Conservation (phyloP, 2,888 invertebrate species). For the Baronia brevicornis region DNA sequence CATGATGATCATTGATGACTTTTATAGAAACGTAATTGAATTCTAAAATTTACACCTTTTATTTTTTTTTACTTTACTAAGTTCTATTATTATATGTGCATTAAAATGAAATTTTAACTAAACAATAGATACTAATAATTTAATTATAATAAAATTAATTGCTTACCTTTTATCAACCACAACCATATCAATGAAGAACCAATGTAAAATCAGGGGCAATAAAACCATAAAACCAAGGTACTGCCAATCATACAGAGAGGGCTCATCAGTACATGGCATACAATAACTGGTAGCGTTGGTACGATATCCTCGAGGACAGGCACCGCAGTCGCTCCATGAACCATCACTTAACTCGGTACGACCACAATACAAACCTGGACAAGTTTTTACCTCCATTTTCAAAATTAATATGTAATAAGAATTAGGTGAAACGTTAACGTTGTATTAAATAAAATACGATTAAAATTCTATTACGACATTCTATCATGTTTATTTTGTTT, state of each 20-base stretch:
- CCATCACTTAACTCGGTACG: conserved; percentile 79
- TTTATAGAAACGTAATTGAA: too few relatives aligned
- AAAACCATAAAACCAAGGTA: conserved; percentile 96
- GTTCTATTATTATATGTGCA: neutral
- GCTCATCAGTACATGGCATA: conserved; percentile 82
- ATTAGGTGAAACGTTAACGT: too few relatives aligned
- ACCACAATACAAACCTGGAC: conserved; percentile 92
- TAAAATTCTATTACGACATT: too few relatives aligned
- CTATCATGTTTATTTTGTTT: too few relatives aligned
- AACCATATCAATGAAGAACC: conserved; percentile 93
- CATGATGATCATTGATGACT: too few relatives aligned
- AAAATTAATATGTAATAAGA: too few relatives aligned
- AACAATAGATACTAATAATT: neutral
- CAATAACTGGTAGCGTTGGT: conserved; percentile 85
- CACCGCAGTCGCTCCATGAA: conserved; percentile 86
- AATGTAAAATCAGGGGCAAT: conserved; percentile 90
- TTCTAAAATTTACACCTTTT: too few relatives aligned
- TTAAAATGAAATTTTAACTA: neutral
- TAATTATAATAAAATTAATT: conserved; percentile 33
- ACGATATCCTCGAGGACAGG: conserved; percentile 89
- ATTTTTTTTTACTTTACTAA: neutral
- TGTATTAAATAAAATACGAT: neutral
- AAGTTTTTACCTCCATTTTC: conserved; percentile 67
- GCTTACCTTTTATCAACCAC: conserved; percentile 82
- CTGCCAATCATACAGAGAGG: conserved; percentile 92